Evolutionary conservation across 2,888 invertebrate genomes (phyloP).

Genomic region (Coleophora deauratella): DNA sequence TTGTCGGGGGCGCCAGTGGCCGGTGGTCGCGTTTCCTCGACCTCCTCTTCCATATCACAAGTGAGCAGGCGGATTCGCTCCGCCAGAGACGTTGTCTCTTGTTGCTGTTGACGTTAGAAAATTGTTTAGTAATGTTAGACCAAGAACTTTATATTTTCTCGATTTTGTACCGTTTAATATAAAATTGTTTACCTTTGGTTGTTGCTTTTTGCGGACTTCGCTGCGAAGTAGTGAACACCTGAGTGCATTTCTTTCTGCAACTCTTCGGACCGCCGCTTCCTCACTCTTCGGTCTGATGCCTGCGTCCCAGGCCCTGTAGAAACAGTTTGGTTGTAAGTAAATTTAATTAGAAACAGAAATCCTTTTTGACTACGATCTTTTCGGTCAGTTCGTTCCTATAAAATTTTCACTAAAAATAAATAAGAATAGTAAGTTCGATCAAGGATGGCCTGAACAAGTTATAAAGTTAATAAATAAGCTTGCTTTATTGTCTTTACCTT

Average conservation of each 20-base stretch:
- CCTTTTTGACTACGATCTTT: no score
- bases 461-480: no score
- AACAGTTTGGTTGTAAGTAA: slow-evolving; percentile 9
- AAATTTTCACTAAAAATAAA: no score
- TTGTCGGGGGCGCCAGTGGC: slow-evolving; percentile 73
- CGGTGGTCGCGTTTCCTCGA: slow-evolving; percentile 72
- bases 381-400: no score
- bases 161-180: no score
- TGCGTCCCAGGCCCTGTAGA: slow-evolving; percentile 63
- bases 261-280: slow-evolving; percentile 80
- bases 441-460: no score
- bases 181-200: slow-evolving; percentile 58
- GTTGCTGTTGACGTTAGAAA: slow-evolving; percentile 20
- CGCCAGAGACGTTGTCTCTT: slow-evolving; percentile 85
- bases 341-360: no score
- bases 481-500: slow-evolving; percentile 49
- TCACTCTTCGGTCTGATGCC: slow-evolving; percentile 71
- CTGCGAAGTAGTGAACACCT: slow-evolving; percentile 85
- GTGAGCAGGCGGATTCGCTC: slow-evolving; percentile 90
- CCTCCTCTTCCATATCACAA: slow-evolving; percentile 86
- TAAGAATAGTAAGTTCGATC: no score
- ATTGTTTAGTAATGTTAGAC: no score
- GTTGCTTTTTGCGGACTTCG: slow-evolving; percentile 72
- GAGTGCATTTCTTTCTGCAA: slow-evolving; percentile 88
- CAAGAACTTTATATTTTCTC: no score